phyloP scores from a whole-genome alignment of 1,140 invertebrate species.

The Drosophila takahashii region DNA sequence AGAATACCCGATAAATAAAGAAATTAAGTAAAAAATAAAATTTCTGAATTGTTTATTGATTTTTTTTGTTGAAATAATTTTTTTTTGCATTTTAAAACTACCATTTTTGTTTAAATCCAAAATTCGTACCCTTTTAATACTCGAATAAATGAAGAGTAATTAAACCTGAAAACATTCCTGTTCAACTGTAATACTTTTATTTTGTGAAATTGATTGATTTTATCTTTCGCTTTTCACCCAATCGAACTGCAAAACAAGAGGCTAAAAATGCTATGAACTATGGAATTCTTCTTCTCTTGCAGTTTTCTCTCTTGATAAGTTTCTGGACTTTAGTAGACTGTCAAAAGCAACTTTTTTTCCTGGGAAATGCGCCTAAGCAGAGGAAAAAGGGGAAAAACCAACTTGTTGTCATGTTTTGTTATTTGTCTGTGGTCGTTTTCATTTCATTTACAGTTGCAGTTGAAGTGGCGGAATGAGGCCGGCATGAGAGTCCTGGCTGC shows the following conservation, averaged over 20 bases:
- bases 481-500: constrained; percentile 52
- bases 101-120: neutral
- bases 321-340: constrained; percentile 2
- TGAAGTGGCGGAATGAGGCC: constrained; percentile 35
- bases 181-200: neutral
- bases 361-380: neutral
- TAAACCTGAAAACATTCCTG: neutral
- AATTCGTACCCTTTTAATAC: neutral
- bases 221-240: neutral
- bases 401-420: constrained; percentile 61
- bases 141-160: neutral
- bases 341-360: constrained; percentile 4
- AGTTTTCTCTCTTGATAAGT: neutral
- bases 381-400: constrained; percentile 1
- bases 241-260: constrained; percentile 1
- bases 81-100: too few species aligned
- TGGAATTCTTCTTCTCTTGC: neutral
- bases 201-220: constrained; percentile 14
- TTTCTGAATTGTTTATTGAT: too few species aligned
- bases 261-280: neutral
- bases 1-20: too few species aligned
- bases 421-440: constrained; percentile 72
- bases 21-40: too few species aligned
- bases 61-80: too few species aligned
- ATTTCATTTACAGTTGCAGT: constrained; percentile 74